A percentile compares a stretch with the other conserved stretches of the same genome.
Conservation (phyloP, 2,797 vertebrate species). For the Gymnocypris eckloni region DNA sequence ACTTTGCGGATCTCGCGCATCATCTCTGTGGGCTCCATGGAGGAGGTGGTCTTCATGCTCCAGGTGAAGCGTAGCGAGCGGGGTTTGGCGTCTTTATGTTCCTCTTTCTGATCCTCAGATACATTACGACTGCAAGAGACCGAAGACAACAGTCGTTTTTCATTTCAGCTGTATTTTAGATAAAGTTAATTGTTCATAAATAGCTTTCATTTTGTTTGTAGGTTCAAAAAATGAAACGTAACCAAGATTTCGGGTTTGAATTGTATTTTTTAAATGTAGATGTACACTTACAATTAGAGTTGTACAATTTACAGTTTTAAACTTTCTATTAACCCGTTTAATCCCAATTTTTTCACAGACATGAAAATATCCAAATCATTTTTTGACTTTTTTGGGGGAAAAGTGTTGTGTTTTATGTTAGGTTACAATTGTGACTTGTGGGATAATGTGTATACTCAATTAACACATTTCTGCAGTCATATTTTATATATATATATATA, state of each 20-base stretch:
- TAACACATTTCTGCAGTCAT: too few relatives aligned
- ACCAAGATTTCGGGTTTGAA: not conserved
- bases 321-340: not conserved
- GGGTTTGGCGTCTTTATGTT: conserved; percentile 86
- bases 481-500: too few relatives aligned
- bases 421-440: too few relatives aligned
- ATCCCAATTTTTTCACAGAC: too few relatives aligned
- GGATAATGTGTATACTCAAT: too few relatives aligned
- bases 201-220: not conserved
- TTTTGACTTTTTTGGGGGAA: too few relatives aligned
- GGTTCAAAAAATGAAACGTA: not conserved
- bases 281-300: not conserved
- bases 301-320: not conserved
- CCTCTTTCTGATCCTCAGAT: conserved; percentile 86
- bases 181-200: not conserved
- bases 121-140: conserved; percentile 85
- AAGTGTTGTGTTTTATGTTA: too few relatives aligned
- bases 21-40: conserved; percentile 89
- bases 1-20: conserved; percentile 92
- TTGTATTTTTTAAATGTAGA: not conserved
- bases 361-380: too few relatives aligned
- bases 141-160: not conserved
- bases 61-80: conserved; percentile 90
- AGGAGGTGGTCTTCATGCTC: conserved; percentile 93
- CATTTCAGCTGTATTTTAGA: not conserved